Evolutionary conservation across 1,140 invertebrate genomes (phyloP), one percentile per base, ranked within the genome.

Genomic region (Drosophila willistoni): DNA sequence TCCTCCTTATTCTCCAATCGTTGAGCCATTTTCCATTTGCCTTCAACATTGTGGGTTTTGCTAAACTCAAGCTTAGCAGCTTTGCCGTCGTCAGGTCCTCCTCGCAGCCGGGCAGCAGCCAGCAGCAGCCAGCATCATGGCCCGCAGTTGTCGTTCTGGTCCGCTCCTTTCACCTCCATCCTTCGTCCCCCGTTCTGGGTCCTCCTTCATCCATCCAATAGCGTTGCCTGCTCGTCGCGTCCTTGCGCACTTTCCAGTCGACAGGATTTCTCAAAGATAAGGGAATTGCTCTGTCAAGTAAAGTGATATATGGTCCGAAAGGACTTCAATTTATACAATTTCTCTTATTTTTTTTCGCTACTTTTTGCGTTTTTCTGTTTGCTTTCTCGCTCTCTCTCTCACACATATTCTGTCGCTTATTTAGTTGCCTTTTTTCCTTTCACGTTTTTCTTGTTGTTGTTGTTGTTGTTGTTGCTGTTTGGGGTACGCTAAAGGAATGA

Each of bases 271-370:
- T 90, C 89, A 91, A 91, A 91, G 90, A 91, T 91, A 91, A 91
- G 90, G 90, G 90, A 91, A 91, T 91, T 91, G 90, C 90, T 91
- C 90, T 91, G 90, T 91, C 90, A 91, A 91, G 83, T 86, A 90
- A 90, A 91, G 90, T 91, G 90, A 91, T 91, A 91, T 91, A 91
- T 91, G 90, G 90, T 91, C 90, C 90, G 81, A 89, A 91, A 91
- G 90, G 90, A 91, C 90, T 91, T 91, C 89, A 91, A 91, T 91
- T 91, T 91, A 91, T 91, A 91, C 89, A 91, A 91, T 91, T 91
- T 91, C 86, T 90, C 86, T 83, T 90, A 90, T 89, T 89, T 89
- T 81, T 44, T 90, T 90, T 79, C 81, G 80, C 84, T 81, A 90
- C 83, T 85, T 89, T 89, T 90, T 90, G 79, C 84, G 77, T 87